Percentiles rank a stretch among this genome's conserved stretches.
phyloP scores from a whole-genome alignment of 2,797 vertebrate species.

The Schizopygopsis pylzovi region DNA sequence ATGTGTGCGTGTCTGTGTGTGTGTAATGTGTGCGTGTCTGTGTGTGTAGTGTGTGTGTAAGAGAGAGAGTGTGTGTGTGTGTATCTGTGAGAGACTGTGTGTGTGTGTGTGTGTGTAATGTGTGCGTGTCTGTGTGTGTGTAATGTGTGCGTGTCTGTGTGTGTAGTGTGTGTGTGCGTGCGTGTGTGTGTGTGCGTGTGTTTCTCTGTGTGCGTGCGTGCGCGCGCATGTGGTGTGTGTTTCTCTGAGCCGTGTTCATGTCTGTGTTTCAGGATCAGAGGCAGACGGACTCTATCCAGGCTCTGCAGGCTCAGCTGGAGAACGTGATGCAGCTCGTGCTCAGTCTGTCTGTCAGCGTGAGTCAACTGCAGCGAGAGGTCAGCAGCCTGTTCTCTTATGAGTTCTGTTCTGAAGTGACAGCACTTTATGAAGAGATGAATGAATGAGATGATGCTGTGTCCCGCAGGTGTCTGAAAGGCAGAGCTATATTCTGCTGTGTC shows the following conservation, averaged over 20 bases:
- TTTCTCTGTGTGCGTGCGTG: too few species aligned
- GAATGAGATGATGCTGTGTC: neutral
- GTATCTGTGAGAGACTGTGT: too few species aligned
- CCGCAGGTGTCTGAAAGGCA: slow-evolving; percentile 90
- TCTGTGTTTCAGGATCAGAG: slow-evolving; percentile 84
- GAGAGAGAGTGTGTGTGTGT: too few species aligned
- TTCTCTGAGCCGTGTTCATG: neutral
- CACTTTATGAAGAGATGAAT: neutral
- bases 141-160: too few species aligned
- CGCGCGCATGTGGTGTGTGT: too few species aligned
- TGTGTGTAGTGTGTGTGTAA: too few species aligned
- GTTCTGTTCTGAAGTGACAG: neutral
- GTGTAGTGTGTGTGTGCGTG: too few species aligned
- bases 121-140: too few species aligned
- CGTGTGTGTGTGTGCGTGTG: too few species aligned
- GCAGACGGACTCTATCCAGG: slow-evolving; percentile 94
- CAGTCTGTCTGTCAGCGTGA: slow-evolving; percentile 88
- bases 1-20: too few species aligned
- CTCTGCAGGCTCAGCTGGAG: slow-evolving; percentile 90
- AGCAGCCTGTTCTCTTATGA: neutral
- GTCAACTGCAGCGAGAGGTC: slow-evolving; percentile 89
- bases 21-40: too few species aligned
- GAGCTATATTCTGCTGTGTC: slow-evolving; percentile 87
- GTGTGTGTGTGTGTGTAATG: too few species aligned
- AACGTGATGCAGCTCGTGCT: slow-evolving; percentile 89